These are phyloP conservation scores for Drosophila setifemur DNA, from an alignment of 1,140 invertebrate species.

Conservation along the genomic window DNA sequence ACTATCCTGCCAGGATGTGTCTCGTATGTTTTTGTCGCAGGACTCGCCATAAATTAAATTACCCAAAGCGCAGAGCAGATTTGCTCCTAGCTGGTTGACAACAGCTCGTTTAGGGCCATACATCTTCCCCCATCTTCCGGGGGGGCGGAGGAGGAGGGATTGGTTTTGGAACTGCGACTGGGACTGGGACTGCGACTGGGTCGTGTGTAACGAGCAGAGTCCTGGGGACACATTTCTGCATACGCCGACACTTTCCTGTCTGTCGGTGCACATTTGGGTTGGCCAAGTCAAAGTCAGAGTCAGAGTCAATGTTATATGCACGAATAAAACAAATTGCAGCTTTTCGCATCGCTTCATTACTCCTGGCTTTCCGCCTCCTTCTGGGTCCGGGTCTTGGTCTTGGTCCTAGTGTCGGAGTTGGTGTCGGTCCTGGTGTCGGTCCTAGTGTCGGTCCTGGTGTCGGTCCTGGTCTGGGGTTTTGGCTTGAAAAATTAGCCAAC, in stretches of 20 bases:
- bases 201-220: not conserved
- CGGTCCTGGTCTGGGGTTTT: too few species aligned
- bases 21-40: slow-evolving; percentile 1
- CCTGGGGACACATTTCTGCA: slow-evolving; percentile 27
- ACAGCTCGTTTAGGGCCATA: slow-evolving; percentile 57
- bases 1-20: slow-evolving; percentile 6
- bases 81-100: slow-evolving; percentile 29
- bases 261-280: slow-evolving; percentile 36
- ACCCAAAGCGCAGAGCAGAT: slow-evolving; percentile 51
- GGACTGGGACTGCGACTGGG: too few species aligned
- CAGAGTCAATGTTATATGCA: slow-evolving; percentile 26
- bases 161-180: too few species aligned
- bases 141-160: not conserved
- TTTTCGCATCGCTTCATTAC: slow-evolving; percentile 30
- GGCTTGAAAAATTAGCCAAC: too few species aligned
- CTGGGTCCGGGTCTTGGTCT: too few species aligned
- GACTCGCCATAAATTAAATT: slow-evolving; percentile 68
- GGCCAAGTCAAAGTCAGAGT: slow-evolving; percentile 20
- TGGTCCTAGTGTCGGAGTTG: too few species aligned
- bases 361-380: not conserved
- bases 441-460: too few species aligned
- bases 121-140: slow-evolving; percentile 16
- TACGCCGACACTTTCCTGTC: slow-evolving; percentile 24
- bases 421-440: too few species aligned
- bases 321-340: slow-evolving; percentile 61